Evolutionary conservation across 2,113 vertebrate species (phyloP).

Genomic region (Mustelus asterias): DNA sequence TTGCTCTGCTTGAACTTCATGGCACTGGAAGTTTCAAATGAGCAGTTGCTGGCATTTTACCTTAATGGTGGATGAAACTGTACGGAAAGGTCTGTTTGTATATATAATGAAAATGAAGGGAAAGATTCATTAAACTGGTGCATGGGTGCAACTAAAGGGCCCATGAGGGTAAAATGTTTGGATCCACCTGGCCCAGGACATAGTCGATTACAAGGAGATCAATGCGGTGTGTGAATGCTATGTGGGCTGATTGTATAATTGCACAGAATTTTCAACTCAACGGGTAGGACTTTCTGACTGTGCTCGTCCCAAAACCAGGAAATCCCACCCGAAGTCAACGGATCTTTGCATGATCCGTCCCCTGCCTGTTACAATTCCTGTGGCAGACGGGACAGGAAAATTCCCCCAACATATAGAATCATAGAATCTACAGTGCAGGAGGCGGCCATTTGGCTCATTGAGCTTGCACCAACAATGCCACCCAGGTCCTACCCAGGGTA

Average conservation of each 20-base stretch:
- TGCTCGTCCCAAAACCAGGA: no score
- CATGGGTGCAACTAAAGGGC: not conserved
- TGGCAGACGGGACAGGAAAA: no score
- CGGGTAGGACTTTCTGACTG: no score
- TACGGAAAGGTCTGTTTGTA: not conserved
- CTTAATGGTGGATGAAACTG: not conserved
- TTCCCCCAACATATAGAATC: no score
- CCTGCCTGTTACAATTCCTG: no score
- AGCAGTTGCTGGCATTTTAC: not conserved
- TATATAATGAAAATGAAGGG: not conserved
- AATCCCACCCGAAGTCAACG: no score
- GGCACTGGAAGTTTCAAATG: not conserved
- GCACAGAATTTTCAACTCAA: not conserved
- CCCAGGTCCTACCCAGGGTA: no score
- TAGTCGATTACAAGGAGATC: not conserved
- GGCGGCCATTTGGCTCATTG: no score
- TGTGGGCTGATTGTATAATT: not conserved
- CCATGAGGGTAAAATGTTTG: not conserved
- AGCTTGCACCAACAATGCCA: no score
- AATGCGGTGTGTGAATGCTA: no score
- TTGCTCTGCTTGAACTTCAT: not conserved
- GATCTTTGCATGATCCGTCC: no score
- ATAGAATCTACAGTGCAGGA: not conserved
- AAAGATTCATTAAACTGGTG: not conserved
- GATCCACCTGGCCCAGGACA: not conserved